Conservation (phyloP, 53 echinoderm and acorn worm species). For the Stichopus horrens region DNA sequence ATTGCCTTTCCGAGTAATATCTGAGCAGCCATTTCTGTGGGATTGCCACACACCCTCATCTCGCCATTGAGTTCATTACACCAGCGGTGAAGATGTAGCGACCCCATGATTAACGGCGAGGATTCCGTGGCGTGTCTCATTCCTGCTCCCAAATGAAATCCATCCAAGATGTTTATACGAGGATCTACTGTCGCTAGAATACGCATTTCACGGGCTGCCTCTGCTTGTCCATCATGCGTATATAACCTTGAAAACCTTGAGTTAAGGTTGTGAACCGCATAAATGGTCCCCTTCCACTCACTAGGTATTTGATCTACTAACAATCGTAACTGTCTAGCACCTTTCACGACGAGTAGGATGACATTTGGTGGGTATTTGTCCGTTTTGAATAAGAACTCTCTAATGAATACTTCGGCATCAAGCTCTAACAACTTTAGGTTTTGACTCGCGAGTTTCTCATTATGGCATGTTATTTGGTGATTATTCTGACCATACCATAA, state of each 20-base stretch:
- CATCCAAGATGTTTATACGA: not conserved
- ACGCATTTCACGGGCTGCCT: not conserved
- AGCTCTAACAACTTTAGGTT: not conserved
- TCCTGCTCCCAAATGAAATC: slow-evolving; percentile 5
- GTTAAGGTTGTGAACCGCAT: slow-evolving; percentile 4
- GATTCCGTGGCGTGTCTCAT: slow-evolving; percentile 12
- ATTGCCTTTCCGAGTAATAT: slow-evolving; percentile 9
- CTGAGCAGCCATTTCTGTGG: slow-evolving; percentile 32
- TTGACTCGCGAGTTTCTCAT: not conserved
- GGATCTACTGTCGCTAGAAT: not conserved
- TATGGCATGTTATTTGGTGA: not conserved
- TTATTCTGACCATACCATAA: not conserved
- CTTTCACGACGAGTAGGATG: not conserved
- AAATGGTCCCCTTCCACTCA: slow-evolving; percentile 13
- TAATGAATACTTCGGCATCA: not conserved
- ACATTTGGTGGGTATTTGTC: not conserved
- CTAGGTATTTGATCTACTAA: not conserved
- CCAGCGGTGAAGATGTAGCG: slow-evolving; percentile 17
- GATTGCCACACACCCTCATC: slow-evolving; percentile 18
- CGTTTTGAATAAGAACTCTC: not conserved
- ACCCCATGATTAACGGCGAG: not conserved
- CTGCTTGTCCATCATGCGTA: not conserved
- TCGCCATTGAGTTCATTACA: slow-evolving; percentile 28
- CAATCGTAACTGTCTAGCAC: not conserved
- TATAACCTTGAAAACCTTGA: not conserved